Base-by-base conservation (phyloP, 2,113 vertebrate species). In the Crotalus viridis region DNA sequence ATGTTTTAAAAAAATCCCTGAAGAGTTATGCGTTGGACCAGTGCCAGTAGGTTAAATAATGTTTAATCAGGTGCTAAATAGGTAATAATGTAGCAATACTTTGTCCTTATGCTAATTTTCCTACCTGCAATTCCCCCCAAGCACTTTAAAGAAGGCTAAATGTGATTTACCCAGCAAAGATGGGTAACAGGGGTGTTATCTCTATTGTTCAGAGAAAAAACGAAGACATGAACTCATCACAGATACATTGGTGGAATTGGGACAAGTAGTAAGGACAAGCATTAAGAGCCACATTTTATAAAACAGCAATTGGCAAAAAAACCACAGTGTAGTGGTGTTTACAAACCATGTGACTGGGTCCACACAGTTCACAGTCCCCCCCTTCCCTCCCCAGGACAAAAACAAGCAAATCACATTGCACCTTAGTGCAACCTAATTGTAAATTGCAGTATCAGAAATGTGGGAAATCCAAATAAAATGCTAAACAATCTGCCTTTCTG, bases 41-140 rank as follows among this genome's bases (percentile, higher is more conserved):
- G 91, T 94, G 97, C 96, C 95, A 96, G 88, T 93, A 93, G 95
- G 95, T 96, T 96, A 97, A 97, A 95, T 96, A 94, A 95, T 95
- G 90, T 94, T 97, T 96, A 96, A 96, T 92, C 95, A 95, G 94
- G 95, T 96, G 95, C 95, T 97, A 97, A 97, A 96, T 94, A 93
- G 93, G 81, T 94, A 94, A 95, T 96, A 96, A 96, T 93, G 93
- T 94, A 96, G 96, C 94, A 95, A 95, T 93, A 95, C 92, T 95
- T 94, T 92, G 90, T 28, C 91, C 51, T 94, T 95, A 93, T 89
- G 91, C 55, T 57, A 94, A 46, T 93, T 88, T 96, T 94, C 89
- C 57, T 96, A 94, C 91, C 87, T 93, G 64, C 88, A 95, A 92
- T 89, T 26, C 93, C 26, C 12, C 48, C 48, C 48, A 88, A 93